These are phyloP conservation scores for Nephrotoma flavescens DNA, from an alignment of 2,888 invertebrate species.

Conservation along the genomic window DNA sequence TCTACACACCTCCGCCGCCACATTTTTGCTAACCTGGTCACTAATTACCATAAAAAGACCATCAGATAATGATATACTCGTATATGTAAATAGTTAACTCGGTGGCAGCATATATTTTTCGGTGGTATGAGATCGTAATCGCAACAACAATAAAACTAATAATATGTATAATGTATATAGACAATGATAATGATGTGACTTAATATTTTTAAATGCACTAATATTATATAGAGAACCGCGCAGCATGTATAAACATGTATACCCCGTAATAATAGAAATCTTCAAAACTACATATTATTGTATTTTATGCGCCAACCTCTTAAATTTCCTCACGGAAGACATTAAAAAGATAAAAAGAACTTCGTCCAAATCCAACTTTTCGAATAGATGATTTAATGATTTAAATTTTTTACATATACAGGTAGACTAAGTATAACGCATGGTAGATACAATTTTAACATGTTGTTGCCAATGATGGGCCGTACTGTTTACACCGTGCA, in stretches of 20 bases:
- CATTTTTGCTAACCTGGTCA: not conserved
- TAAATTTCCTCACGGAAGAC: not conserved
- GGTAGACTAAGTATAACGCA: not conserved
- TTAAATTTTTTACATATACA: not conserved
- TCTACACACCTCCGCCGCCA: not conserved
- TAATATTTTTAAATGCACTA: not conserved
- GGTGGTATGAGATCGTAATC: not conserved
- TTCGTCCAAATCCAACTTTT: not conserved
- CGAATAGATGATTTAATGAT: not conserved
- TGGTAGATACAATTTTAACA: not conserved
- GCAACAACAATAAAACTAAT: not conserved
- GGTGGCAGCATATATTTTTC: not conserved
- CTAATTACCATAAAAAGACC: not conserved
- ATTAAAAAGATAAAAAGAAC: not conserved
- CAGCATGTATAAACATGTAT: not conserved
- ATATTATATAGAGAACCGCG: not conserved
- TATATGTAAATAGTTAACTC: not conserved
- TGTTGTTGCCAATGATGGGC: no score
- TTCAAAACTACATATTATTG: not conserved
- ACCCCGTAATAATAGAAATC: not conserved
- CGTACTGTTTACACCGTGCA: no score
- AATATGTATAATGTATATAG: not conserved
- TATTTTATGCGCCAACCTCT: not conserved
- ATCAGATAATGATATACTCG: not conserved
- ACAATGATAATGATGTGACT: not conserved